These are phyloP conservation scores for Harmothoe impar DNA, from an alignment of 2,888 invertebrate species.

Conservation along the genomic window DNA sequence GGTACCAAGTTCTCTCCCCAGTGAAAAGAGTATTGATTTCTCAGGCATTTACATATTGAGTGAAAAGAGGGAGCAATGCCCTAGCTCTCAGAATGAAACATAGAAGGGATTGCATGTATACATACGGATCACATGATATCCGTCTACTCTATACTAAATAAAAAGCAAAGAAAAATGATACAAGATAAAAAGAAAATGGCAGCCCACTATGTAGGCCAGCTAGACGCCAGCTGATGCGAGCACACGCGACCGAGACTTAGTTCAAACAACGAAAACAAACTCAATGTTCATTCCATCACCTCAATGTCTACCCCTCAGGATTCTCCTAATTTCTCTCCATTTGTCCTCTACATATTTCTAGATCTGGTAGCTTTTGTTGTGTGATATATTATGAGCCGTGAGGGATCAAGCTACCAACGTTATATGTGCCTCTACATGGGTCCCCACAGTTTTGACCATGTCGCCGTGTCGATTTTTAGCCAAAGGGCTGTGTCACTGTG, in stretches of 20 bases:
- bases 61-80: neutral
- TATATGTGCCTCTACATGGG: neutral
- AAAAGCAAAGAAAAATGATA: neutral
- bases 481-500: no score
- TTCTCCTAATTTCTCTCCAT: neutral
- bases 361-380: neutral
- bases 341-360: neutral
- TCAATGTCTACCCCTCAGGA: neutral
- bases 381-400: no score
- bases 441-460: no score
- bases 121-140: neutral
- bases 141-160: neutral
- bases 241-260: neutral
- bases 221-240: neutral
- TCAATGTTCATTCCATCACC: neutral
- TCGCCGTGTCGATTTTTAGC: no score
- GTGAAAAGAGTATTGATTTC: neutral
- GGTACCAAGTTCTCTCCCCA: neutral
- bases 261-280: neutral
- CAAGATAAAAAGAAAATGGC: neutral
- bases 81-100: neutral
- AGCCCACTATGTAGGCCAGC: neutral
- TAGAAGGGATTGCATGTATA: neutral
- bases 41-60: constrained; percentile 14
- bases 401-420: neutral